Evolutionary conservation across 2,113 vertebrate species (phyloP), one percentile per base, ranked within the genome.

Genomic region (Calypte anna): DNA sequence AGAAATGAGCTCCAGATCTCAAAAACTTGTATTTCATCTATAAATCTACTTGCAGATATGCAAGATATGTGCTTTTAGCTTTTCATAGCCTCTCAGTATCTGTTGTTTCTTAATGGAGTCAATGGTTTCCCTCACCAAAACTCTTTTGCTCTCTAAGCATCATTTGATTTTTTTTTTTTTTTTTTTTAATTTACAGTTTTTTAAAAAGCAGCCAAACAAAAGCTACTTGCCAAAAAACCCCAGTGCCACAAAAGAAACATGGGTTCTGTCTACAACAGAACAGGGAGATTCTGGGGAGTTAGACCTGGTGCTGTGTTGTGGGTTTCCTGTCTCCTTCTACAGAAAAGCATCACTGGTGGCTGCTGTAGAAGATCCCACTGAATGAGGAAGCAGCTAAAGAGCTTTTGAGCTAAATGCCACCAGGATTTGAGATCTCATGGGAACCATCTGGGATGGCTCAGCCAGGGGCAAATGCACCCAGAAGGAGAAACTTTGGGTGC

Each of bases 391-490:
- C 46, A 64, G 13, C 36, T 25, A 24, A 57, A 55, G 28, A 76
- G 24, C 63, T 90, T 69, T 25, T 48, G 63, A 62, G 40, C 25
- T 23, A 12, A 28, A 21, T 82, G 17, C 30, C 54, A 36, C 14
- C 40, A 24, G 48, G 53, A 10, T 36, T 64, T 76, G 48, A 31
- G 31, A 14, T 58, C n/a, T 40, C 24, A 9, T 25, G 14, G 20
- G 46, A 57, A 24, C 19, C 25, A n/a, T 36, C 20, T 40, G 50
- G 33, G 18, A 7, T 82, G 57, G 57, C 14, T 8, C 55, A 43
- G 33, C 5, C 0, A 0, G 5, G 38, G 23, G 10, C 14, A 53
- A 14, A 36, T 0, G 0, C 38, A 27, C 36, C 36, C 40, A 21
- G 28, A 61, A 53, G 33, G 51, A 69, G 28, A 25, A 81, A 21